A percentile compares a stretch with the other conserved stretches of the same genome.
These are phyloP conservation scores for Globicephala melas DNA, from an alignment of 2,113 vertebrate species.

Conservation along the genomic window DNA sequence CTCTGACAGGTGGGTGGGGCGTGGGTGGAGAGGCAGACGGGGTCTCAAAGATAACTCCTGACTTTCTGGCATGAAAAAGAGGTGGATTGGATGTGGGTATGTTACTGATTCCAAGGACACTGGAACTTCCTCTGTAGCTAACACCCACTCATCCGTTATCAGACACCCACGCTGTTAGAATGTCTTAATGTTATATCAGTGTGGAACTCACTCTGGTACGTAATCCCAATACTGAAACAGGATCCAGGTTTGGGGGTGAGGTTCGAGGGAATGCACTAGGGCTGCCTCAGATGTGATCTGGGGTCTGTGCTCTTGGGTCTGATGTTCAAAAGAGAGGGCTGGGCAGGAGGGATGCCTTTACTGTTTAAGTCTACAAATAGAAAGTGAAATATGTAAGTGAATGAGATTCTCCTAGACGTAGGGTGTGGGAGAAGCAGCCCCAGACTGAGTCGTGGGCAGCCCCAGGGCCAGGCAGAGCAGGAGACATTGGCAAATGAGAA, in stretches of 20 bases:
- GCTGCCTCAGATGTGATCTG: no score
- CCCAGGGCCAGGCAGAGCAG: background rate
- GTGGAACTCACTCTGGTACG: no score
- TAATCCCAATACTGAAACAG: background rate
- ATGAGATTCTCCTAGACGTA: background rate
- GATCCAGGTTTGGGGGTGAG: no score
- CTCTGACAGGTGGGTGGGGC: background rate
- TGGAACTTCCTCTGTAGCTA: background rate
- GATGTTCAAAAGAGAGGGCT: background rate
- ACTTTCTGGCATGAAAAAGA: background rate
- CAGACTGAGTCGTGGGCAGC: background rate
- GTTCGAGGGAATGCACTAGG: no score
- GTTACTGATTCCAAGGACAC: background rate
- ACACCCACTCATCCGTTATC: no score
- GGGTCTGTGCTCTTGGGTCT: background rate
- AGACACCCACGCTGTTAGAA: rapidly evolving
- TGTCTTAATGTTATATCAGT: rapidly evolving
- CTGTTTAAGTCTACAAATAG: background rate
- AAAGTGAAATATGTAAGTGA: background rate
- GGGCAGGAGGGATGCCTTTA: background rate
- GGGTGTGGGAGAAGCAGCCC: background rate
- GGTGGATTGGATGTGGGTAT: background rate
- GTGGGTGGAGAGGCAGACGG: rapidly evolving
- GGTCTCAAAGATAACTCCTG: background rate
- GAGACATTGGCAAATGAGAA: background rate